phyloP scores from a whole-genome alignment of 2,797 vertebrate genomes.

The Calcarius lapponicus region DNA sequence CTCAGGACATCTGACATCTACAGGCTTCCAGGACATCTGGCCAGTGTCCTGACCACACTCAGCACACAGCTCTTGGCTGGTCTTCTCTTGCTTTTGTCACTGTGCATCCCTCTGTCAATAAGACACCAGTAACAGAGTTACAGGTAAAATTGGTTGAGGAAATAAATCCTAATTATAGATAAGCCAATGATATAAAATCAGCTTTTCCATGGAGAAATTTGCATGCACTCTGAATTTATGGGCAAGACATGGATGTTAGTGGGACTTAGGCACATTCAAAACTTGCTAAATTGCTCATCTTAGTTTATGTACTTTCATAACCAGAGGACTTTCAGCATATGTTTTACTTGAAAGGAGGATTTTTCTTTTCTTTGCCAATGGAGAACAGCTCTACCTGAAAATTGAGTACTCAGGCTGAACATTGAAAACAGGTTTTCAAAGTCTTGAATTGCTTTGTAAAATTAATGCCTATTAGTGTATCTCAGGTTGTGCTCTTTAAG shows the following conservation, averaged over 20 bases:
- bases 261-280: not conserved
- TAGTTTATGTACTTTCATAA: not conserved
- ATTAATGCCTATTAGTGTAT: not conserved
- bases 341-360: not conserved
- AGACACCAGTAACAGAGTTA: fast-evolving
- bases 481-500: conserved; percentile 5
- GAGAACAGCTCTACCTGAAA: not conserved
- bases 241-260: not conserved
- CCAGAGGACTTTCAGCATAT: not conserved
- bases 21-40: fast-evolving
- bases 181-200: not conserved
- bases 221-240: not conserved
- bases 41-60: not conserved
- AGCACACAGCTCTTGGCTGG: not conserved
- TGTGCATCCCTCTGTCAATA: not conserved
- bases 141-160: not conserved
- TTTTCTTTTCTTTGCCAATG: not conserved
- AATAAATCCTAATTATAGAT: not conserved
- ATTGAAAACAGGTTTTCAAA: not conserved
- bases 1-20: not conserved
- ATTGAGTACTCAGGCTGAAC: not conserved
- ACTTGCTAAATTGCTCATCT: not conserved
- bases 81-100: not conserved
- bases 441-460: not conserved
- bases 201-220: not conserved